Conservation (phyloP, 2,888 invertebrate species). For the Leptopilina drosophilae region DNA sequence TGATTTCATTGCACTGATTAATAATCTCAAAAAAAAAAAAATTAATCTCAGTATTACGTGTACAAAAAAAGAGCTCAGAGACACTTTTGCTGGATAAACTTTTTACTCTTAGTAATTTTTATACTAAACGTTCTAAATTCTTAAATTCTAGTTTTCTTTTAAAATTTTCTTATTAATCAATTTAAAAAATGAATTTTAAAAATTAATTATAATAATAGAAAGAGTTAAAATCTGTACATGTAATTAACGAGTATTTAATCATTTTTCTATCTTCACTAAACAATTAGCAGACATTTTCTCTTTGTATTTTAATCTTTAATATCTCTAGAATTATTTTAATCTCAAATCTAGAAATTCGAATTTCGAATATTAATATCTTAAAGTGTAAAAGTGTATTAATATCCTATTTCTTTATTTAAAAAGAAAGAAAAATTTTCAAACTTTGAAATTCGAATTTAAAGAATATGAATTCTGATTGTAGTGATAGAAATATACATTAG, state of each 20-base stretch:
- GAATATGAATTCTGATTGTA: neutral
- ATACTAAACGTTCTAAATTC: conserved; percentile 1
- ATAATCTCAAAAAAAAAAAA: conserved; percentile 3
- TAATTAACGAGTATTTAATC: neutral
- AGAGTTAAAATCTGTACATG: conserved; percentile 14
- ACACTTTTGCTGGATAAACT: too few species aligned
- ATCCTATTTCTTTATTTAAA: too few species aligned
- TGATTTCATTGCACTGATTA: conserved; percentile 27
- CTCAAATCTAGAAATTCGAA: conserved; percentile 13
- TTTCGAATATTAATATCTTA: too few species aligned
- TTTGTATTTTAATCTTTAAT: conserved; percentile 4
- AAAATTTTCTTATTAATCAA: neutral
- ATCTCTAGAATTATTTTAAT: neutral
- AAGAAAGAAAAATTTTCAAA: conserved; percentile 1
- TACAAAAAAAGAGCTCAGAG: too few species aligned
- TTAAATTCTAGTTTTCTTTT: neutral
- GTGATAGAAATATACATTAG: conserved; percentile 11
- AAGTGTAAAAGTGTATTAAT: too few species aligned
- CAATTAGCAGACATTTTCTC: conserved; percentile 8
- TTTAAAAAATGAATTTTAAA: neutral
- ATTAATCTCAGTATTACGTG: neutral
- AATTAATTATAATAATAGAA: conserved; percentile 4
- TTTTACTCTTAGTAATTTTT: too few species aligned
- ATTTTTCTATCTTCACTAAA: conserved; percentile 19
- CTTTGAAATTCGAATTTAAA: neutral